Evolutionary conservation across 1,140 invertebrate species (phyloP), one percentile per base, ranked within the genome.

Genomic region (Hydropsyche tenuis): DNA sequence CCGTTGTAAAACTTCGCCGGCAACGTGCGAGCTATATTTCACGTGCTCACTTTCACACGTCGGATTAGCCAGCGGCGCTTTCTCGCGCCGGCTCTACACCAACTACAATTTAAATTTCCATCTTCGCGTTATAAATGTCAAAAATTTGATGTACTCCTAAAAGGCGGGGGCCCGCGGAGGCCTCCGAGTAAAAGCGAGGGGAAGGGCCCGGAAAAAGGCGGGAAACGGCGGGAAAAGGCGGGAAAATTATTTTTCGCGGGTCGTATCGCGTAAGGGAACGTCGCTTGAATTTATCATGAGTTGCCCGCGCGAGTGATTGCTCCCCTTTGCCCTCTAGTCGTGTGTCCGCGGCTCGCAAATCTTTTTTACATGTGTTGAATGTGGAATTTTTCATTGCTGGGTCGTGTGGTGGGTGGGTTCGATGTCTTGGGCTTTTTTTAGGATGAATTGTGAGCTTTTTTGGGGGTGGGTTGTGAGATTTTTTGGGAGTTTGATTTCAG

Each of bases 21-120:
- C 30, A 37, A 37, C 30, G 30, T 37, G 30, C 30, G 30, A 37
- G 30, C 30, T 37, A 37, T 37, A 37, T 37, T 37, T 37, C 30
- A 37, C 30, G 30, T 9, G 3, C 30, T 37, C 30, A 37, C 30
- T 37, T 37, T 37, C 30, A 37, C 30, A 3, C 30, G 48, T 53
- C 48, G 48, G 48, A 20, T 53, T 53, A 53, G 16, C 48, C 16
- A 2, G 1, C 9, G 48, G 16, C 5, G 48, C 48, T 53, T 53
- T 37, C 30, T 9, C 30, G 30, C 30, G 30, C 30, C 48, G n/a
- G n/a, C n/a, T n/a, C n/a, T n/a, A n/a, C n/a, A n/a, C n/a, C 48
- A 53, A 53, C 48, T 53, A 53, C 48, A 53, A 53, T 53, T 53
- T 53, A 53, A 53, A 53, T 53, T 53, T 53, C 48, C 48, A 53